Conservation (phyloP, 2,113 vertebrate genomes). For the Myotis brandtii region DNA sequence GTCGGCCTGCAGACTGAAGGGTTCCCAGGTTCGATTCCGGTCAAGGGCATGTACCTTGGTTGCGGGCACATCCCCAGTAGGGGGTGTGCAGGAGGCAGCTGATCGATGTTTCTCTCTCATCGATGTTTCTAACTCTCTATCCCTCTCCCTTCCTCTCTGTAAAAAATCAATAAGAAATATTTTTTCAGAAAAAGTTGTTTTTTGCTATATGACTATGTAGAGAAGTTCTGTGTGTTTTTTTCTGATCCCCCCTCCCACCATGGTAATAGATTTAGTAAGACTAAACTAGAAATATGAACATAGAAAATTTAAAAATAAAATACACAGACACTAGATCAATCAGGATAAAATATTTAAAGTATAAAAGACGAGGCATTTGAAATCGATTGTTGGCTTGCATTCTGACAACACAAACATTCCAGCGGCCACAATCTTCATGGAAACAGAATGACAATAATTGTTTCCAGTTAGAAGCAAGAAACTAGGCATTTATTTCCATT, state of each 20-base stretch:
- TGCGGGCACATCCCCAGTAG: too few species aligned
- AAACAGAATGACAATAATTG: neutral
- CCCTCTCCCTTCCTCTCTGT: too few species aligned
- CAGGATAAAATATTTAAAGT: neutral
- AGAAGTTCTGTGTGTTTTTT: neutral
- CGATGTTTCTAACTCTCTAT: too few species aligned
- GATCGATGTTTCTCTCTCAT: too few species aligned
- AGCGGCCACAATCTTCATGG: neutral
- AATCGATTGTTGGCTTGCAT: neutral
- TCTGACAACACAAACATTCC: conserved; percentile 41
- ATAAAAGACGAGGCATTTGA: neutral
- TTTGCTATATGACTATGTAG: neutral
- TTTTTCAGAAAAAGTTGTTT: neutral
- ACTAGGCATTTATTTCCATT: conserved; percentile 44
- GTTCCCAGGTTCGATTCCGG: too few species aligned
- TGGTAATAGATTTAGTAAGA: neutral
- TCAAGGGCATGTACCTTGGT: too few species aligned
- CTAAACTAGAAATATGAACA: neutral
- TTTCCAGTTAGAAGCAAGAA: conserved; percentile 5
- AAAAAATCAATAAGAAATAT: too few species aligned
- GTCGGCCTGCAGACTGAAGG: too few species aligned
- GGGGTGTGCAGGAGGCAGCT: too few species aligned
- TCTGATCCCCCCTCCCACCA: neutral
- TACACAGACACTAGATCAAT: neutral
- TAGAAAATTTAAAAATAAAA: neutral